These are phyloP conservation scores for Drosophila colorata DNA, from an alignment of 2,888 invertebrate genomes.

Conservation along the genomic window DNA sequence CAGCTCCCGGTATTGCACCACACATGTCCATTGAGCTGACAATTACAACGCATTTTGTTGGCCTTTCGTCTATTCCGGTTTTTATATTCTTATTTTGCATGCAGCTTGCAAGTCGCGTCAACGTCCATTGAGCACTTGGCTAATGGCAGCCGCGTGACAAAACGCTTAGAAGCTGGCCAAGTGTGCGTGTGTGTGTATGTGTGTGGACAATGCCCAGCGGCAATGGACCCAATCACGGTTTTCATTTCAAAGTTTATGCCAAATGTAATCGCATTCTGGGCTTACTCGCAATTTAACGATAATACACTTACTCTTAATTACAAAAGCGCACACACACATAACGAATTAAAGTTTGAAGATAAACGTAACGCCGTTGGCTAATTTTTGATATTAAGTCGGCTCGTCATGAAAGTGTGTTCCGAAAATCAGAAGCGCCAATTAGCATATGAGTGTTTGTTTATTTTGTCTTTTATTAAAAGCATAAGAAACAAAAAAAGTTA, in stretches of 20 bases:
- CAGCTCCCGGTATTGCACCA: slow-evolving; percentile 6
- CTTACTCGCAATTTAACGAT: slow-evolving; percentile 17
- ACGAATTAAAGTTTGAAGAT: slow-evolving; percentile 42
- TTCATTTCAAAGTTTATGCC: slow-evolving; percentile 33
- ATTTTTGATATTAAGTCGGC: slow-evolving; percentile 22
- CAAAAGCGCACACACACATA: slow-evolving; percentile 26
- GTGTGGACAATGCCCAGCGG: slow-evolving; percentile 19
- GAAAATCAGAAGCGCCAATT: slow-evolving; percentile 2
- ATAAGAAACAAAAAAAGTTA: background rate
- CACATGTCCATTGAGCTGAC: slow-evolving; percentile 58
- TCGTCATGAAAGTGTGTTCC: slow-evolving; percentile 16
- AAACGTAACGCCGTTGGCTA: slow-evolving; percentile 35
- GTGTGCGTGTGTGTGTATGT: background rate
- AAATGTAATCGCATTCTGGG: slow-evolving; percentile 22
- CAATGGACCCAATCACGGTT: slow-evolving; percentile 34
- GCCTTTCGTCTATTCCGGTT: slow-evolving; percentile 1
- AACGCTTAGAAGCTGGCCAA: slow-evolving; percentile 38
- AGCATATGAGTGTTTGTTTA: background rate
- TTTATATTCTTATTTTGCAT: slow-evolving; percentile 43
- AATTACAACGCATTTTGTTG: slow-evolving; percentile 56
- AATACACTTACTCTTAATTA: slow-evolving; percentile 38
- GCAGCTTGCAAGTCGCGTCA: slow-evolving; percentile 54
- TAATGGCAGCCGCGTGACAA: slow-evolving; percentile 67
- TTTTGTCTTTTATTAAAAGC: background rate
- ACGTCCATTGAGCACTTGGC: slow-evolving; percentile 57